Evolutionary conservation across 2,797 vertebrate genomes (phyloP), one percentile per base, ranked within the genome.

Genomic region (Acipenser oxyrinchus): DNA sequence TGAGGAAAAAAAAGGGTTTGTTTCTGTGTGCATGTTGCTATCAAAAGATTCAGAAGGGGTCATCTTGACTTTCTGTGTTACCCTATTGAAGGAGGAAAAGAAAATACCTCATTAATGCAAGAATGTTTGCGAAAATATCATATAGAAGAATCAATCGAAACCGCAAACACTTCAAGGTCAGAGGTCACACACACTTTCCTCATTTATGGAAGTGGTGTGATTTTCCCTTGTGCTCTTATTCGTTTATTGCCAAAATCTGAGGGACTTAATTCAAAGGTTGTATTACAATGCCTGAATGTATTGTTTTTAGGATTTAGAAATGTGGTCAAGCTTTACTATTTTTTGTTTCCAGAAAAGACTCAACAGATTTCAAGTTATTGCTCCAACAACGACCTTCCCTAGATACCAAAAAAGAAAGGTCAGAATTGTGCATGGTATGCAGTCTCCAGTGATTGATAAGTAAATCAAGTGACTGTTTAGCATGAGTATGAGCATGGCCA

Each of bases 351-450:
- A 90, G 87, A 80, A 90, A 86, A 81, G 79, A 88, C 69, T 79
- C 81, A 0, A 71, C 75, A 37, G 82, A 88, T 49, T 73, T 68
- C 76, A 91, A 61, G 60, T 10, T 6, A 37, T 6, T 86, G 82
- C 70, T 75, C 63, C 68, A 76, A 71, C 87, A 85, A 81, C 86
- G 79, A 68, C 75, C 73, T 7, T 76, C 76, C 1, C 73, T 76
- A 60, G 88, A 89, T 71, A 69, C 71, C 75, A 89, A 83, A 72
- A 86, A 76, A 79, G 88, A 91, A 72, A 89, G 89, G 88, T 90
- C 77, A 65, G 84, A 67, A 68, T 10, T 48, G 37, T 37, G 37
- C 37, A 37, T 37, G 37, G 37, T 37, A 37, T 37, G 37, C 37
- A 37, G 37, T 37, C 37, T 37, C 4, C 37, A 37, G 37, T 37